phyloP scores from a whole-genome alignment of 2,888 invertebrate species.

The Eupithecia subfuscata region DNA sequence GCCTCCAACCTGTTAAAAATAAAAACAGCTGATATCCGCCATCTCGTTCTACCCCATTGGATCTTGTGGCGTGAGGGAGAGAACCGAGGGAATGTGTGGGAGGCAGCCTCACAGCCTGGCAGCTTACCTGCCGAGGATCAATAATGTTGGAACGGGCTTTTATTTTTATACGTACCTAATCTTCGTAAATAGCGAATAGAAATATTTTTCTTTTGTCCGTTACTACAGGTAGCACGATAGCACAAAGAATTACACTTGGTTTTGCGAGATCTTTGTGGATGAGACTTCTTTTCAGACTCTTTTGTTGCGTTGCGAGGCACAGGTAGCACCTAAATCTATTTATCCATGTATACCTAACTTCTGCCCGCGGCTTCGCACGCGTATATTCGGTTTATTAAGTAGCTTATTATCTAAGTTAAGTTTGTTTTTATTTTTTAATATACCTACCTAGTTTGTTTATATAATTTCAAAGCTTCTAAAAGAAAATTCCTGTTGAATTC shows the following conservation, averaged over 20 bases:
- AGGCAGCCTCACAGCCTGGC: no score
- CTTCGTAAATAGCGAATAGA: neutral
- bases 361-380: no score
- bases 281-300: no score
- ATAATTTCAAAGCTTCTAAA: no score
- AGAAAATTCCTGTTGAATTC: no score
- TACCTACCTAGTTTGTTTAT: no score
- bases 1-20: constrained; percentile 39
- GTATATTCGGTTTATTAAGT: no score
- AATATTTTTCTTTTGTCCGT: neutral
- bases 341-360: no score
- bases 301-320: no score
- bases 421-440: no score
- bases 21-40: constrained; percentile 40
- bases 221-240: neutral
- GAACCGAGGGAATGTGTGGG: constrained; percentile 36
- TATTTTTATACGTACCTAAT: neutral
- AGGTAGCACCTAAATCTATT: no score
- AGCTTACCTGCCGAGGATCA: neutral
- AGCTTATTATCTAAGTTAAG: no score
- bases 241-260: constrained; percentile 4
- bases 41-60: constrained; percentile 16
- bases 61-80: constrained; percentile 40
- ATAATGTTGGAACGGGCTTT: neutral
- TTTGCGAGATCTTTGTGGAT: neutral